These are phyloP conservation scores for Hylaeus volcanicus DNA, from an alignment of 1,140 invertebrate species.

Conservation along the genomic window DNA sequence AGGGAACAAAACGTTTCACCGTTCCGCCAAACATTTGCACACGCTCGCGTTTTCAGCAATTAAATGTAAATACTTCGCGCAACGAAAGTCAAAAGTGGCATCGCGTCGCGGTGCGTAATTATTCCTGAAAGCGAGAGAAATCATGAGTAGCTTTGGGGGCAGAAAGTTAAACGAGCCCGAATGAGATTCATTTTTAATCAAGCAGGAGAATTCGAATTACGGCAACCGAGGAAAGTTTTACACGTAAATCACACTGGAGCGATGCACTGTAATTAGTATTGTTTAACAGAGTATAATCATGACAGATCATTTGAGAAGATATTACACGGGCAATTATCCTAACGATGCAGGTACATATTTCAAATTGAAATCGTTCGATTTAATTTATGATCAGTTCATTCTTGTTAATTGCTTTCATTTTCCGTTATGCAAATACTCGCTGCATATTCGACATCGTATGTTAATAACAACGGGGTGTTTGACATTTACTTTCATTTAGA, in stretches of 20 bases:
- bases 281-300: not conserved
- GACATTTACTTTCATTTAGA: no score
- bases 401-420: not conserved
- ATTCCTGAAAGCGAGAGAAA: not conserved
- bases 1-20: constrained; percentile 11
- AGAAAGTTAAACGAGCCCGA: no score
- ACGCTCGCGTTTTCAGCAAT: not conserved
- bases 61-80: not conserved
- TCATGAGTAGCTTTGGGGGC: no score
- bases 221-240: not conserved
- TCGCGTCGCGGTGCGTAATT: not conserved
- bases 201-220: not conserved
- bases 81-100: no score
- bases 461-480: no score
- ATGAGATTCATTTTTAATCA: no score
- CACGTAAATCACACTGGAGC: not conserved
- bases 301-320: no score
- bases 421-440: no score
- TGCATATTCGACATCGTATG: no score
- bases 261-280: not conserved
- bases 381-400: not conserved
- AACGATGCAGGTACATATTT: no score
- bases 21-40: not conserved
- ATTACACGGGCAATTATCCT: not conserved
- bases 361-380: not conserved